Evolutionary conservation across 1,140 invertebrate species (phyloP), one percentile per base, ranked within the genome.

Genomic region (Notospermus geniculatus): DNA sequence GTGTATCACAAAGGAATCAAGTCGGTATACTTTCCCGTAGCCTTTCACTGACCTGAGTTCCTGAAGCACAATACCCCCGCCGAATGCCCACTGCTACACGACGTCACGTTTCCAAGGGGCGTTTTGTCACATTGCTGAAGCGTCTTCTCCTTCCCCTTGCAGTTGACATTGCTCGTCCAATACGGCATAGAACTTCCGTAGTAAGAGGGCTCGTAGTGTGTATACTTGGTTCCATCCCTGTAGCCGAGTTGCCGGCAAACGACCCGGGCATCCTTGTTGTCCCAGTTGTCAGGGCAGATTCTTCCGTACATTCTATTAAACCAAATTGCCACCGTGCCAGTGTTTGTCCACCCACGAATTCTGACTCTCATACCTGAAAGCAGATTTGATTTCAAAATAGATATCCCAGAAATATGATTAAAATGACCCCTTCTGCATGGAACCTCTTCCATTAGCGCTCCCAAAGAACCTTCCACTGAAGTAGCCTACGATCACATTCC

Each of bases 251-350:
- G 57, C 13, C 54, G 53, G 53, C 76, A 78, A 22, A 65, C 68
- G 29, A 78, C 74, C 23, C 41, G 46, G 22, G 74, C 74, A 60
- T 69, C 68, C 0, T 22, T 57, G 36, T 74, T 65, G 58, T 71
- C 66, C 71, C 73, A 77, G 2, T 50, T 60, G 56, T 73, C 68
- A 55, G 29, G 62, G 62, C 76, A 78, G 27, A 78, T 70, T n/a
- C 62, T 41, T 28, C 76, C 76, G 54, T 66, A 62, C 1, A 68
- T 62, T 5, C 64, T 66, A 2, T 69, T 55, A 55, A 67, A 74
- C 2, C 46, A 64, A 15, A 74, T 11, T 15, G 60, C 58, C 1
- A 76, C 58, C 23, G 62, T 57, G 1, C 75, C 74, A 25, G 63
- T 65, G 59, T 68, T 53, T 23, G 36, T 63, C 7, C 57, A 57